phyloP scores from a whole-genome alignment of 1,140 invertebrate species.

The Aphaenogaster floridana region DNA sequence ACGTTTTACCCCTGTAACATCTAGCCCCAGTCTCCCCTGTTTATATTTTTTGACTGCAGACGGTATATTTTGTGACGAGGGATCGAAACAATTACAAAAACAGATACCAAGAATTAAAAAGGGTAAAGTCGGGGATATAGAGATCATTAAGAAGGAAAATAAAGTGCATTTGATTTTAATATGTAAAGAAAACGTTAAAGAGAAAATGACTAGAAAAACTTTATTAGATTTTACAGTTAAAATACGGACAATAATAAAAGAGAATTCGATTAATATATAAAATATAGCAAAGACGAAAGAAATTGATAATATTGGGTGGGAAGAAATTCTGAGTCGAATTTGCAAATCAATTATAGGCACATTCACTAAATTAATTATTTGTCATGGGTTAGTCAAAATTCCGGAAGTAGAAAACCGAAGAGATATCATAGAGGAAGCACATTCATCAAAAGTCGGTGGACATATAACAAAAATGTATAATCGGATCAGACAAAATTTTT shows the following conservation, averaged over 20 bases:
- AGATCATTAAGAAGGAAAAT: background rate
- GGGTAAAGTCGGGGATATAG: background rate
- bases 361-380: background rate
- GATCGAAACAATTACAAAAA: background rate
- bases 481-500: background rate
- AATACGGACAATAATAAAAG: background rate
- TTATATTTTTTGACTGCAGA: background rate
- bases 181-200: background rate
- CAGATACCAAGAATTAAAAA: background rate
- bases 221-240: background rate
- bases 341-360: background rate
- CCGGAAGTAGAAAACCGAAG: background rate
- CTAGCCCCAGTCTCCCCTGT: background rate
- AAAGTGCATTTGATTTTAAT: background rate
- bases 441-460: too few species aligned
- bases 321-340: background rate
- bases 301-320: background rate
- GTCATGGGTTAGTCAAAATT: background rate
- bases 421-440: too few species aligned
- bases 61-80: background rate
- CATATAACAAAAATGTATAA: background rate
- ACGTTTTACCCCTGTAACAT: too few species aligned
- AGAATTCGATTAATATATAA: background rate
- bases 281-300: background rate
- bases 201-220: background rate